Evolutionary conservation across 2,797 vertebrate genomes (phyloP), one percentile per base, ranked within the genome.

Genomic region (Varecia variegata): DNA sequence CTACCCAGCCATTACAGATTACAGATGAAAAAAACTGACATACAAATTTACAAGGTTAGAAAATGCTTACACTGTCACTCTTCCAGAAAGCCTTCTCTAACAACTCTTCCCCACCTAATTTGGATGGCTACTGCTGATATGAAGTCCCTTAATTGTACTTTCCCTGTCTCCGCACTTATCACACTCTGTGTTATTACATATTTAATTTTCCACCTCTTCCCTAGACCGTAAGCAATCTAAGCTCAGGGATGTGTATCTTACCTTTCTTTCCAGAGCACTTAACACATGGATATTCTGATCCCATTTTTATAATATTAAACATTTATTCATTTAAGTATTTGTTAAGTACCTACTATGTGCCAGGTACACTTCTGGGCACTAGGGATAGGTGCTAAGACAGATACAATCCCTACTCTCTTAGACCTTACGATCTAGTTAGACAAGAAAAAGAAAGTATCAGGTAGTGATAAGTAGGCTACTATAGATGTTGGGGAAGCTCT

Each of bases 201-300:
- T 21, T 95, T 77, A 74, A 79, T n/a, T 81, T 40, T 65, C 54
- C 8, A 90, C 47, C 32, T 90, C 40, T 80, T 71, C 79, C 87
- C 56, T 82, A 77, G 43, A 73, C 47, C 88, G 0, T 70, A 95
- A 85, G 58, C 54, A 93, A 89, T 74, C 74, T 58, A 56, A 93
- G 21, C n/a, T 88, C 52, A 88, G n/a, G 32, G 15, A 35, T 47
- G 70, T 68, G 47, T 40, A 92, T 54, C 50, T 87, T 88, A 79
- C 32, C 83, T 95, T 92, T 95, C 43, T 85, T 88, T 82, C 67
- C 56, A 83, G n/a, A 92, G 25, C 43, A 96, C n/a, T 93, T 84
- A 71, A 94, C 11, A 30, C 23, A 71, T 35, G 30, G 43, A 93
- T n/a, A 87, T 23, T 90, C 54, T 82, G 60, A 79, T 40, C 7